phyloP scores from a whole-genome alignment of 2,797 vertebrate species.

The Scyliorhinus canicula region DNA sequence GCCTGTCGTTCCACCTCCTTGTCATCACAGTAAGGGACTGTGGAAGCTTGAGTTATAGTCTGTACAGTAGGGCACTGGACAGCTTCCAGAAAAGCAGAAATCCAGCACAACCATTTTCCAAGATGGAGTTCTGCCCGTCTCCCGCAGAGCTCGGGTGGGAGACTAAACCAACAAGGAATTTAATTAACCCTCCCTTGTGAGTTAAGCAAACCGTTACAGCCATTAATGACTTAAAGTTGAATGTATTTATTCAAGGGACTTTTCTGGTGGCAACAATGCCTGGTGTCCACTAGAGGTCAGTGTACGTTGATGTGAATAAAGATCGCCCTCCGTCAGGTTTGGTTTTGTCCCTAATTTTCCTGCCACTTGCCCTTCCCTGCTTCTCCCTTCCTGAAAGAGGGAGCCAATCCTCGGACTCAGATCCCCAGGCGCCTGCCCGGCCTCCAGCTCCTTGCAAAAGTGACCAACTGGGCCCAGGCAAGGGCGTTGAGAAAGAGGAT shows the following conservation, averaged over 20 bases:
- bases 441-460: not conserved
- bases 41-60: not conserved
- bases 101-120: not conserved
- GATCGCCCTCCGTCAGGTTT: no score
- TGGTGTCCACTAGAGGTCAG: constrained; percentile 25
- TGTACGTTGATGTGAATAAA: not conserved
- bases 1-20: not conserved
- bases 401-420: not conserved
- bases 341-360: not conserved
- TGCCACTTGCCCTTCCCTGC: not conserved
- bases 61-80: not conserved
- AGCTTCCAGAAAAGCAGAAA: not conserved
- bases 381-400: not conserved
- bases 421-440: no score
- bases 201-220: not conserved
- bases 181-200: not conserved
- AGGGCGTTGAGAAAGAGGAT: not conserved
- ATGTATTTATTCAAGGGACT: no score
- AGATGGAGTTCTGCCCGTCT: not conserved
- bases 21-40: not conserved
- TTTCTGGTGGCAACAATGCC: not conserved
- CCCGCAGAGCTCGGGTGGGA: not conserved
- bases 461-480: no score
- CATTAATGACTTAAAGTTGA: not conserved
- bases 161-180: not conserved